Percentiles rank a stretch among this genome's conserved stretches.
phyloP scores from a whole-genome alignment of 2,888 invertebrate genomes.

The Ochlodes sylvanus region DNA sequence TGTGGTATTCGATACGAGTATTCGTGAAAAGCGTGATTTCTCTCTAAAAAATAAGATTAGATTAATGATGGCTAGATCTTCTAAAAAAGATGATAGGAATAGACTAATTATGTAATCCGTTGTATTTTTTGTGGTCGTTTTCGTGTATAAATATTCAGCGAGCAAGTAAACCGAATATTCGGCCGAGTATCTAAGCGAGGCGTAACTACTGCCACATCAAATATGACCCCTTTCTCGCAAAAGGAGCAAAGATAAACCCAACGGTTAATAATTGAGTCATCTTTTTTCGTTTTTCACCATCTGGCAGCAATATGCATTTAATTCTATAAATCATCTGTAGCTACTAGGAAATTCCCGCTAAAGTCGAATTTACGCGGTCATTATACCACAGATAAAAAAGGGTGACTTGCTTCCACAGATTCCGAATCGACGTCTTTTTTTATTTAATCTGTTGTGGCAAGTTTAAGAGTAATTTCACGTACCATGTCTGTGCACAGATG shows the following conservation, averaged over 20 bases:
- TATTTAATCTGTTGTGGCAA: constrained; percentile 35
- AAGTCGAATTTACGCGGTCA: constrained; percentile 59
- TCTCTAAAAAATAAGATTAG: too few relatives aligned
- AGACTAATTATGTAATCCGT: too few relatives aligned
- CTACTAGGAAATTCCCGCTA: constrained; percentile 60
- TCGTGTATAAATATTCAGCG: too few relatives aligned
- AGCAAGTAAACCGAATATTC: too few relatives aligned
- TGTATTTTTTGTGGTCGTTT: too few relatives aligned
- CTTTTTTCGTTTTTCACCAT: constrained; percentile 44
- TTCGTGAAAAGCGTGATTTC: too few relatives aligned
- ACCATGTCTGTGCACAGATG: constrained; percentile 28
- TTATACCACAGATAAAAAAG: constrained; percentile 47
- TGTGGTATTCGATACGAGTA: too few relatives aligned
- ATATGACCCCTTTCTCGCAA: constrained; percentile 4
- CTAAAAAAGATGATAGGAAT: too few relatives aligned
- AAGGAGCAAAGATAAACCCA: background rate
- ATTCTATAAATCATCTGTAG: constrained; percentile 57
- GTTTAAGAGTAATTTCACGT: constrained; percentile 32
- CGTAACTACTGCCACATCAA: background rate
- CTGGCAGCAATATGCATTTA: constrained; percentile 56
- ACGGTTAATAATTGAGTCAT: constrained; percentile 23
- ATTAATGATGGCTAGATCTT: too few relatives aligned
- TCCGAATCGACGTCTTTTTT: constrained; percentile 24
- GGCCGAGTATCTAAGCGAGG: background rate
- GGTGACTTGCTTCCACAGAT: constrained; percentile 51